Evolutionary conservation across 2,888 invertebrate species (phyloP), one percentile per base, ranked within the genome.

Genomic region (Melikaiella ostensackeni): DNA sequence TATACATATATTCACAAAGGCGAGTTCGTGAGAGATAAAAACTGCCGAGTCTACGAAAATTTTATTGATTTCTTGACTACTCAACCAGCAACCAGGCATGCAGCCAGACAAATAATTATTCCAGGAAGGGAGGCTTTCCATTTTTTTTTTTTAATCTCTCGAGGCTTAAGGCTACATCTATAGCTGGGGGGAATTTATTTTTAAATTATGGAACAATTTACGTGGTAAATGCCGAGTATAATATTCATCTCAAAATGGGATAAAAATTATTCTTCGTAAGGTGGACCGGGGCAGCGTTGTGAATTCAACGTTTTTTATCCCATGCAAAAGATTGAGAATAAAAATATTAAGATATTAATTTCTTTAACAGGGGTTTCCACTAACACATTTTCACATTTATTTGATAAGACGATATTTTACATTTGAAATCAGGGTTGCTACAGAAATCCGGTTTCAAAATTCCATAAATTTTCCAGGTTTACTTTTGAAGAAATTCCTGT

Each of bases 21-120:
- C 21, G n/a, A 66, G 66, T 8, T 42, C 24, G 27, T 27, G 66
- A 46, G 64, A 64, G 24, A 66, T 27, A 46, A 66, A 66, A 66
- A 66, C 16, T 70, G 50, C 30, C 70, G 50, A 55, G 24, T 70
- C 30, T 27, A 55, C 50, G 70, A 70, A 70, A 70, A 70, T 70
- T 70, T 70, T 70, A 70, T 70, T 70, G 70, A 70, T 70, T 70
- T 70, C 70, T 70, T 50, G 70, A 70, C 70, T 70, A 30, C 42
- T 50, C 46, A 50, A 30, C 50, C 70, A 46, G n/a, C 50, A 50
- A 70, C 19, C 30, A 19, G 70, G 33, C 70, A 50, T 70, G 19
- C 30, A 55, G 70, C 50, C 70, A 70, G 50, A 70, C 16, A 70
- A 70, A 70, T 70, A 70, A 70, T 70, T 27, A 50, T 70, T 55